Conservation (phyloP, 2,888 invertebrate genomes). For the Rutpela maculata region DNA sequence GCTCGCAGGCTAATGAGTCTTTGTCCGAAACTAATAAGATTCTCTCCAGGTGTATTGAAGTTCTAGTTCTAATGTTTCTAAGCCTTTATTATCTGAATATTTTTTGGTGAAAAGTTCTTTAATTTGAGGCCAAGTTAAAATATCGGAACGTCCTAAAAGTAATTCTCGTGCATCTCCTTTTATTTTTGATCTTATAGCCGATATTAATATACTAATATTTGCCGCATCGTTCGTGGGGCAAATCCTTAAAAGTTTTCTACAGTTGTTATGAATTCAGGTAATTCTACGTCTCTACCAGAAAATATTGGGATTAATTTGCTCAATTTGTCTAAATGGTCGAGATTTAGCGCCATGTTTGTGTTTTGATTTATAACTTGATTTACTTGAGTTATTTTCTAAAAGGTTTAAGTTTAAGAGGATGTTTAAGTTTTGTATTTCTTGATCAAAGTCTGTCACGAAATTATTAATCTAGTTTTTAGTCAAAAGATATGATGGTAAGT, state of each 20-base stretch:
- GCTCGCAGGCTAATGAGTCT: neutral
- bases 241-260: conserved; percentile 17
- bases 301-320: conserved; percentile 17
- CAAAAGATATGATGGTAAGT: conserved; percentile 2
- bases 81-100: conserved; percentile 8
- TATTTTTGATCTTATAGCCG: conserved; percentile 5
- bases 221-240: neutral
- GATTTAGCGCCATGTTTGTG: conserved; percentile 14
- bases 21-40: conserved; percentile 10
- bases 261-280: neutral
- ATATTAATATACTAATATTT: conserved; percentile 8
- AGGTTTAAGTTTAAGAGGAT: conserved; percentile 7
- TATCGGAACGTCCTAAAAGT: conserved; percentile 11
- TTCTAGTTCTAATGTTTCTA: conserved; percentile 14
- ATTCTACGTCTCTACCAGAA: conserved; percentile 2
- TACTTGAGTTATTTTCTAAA: neutral
- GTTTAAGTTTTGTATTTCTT: neutral
- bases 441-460: neutral
- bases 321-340: conserved; percentile 9
- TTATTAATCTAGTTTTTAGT: conserved; percentile 5
- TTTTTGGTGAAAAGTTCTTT: conserved; percentile 10
- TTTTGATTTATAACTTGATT: conserved; percentile 16
- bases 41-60: conserved; percentile 5
- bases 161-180: conserved; percentile 16
- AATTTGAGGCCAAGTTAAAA: conserved; percentile 21